Base-by-base conservation (phyloP, 2,797 vertebrate genomes). In the Hylomyscus alleni region DNA sequence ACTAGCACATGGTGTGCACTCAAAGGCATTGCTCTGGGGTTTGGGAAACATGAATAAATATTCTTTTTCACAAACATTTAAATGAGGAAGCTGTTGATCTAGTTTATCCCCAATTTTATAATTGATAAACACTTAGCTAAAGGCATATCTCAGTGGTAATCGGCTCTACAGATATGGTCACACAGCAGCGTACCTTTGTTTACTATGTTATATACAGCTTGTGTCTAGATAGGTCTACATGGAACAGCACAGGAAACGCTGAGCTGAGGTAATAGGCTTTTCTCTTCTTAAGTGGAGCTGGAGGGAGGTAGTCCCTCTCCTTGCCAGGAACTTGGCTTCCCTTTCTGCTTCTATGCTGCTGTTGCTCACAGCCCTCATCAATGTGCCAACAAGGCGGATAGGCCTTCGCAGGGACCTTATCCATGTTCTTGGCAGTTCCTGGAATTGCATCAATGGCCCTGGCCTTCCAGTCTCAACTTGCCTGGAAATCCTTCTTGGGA, bases 41-140 rank as follows among this genome's bases (percentile, higher is more conserved):
- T 85, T 75, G 50, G 75, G 80, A 91, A 37, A 90, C 89, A 2
- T 54, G 22, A 95, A 75, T 82, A 95, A 50, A 52, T 86, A 40
- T 58, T 92, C 13, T 26, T 54, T 90, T 91, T 90, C 31, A 80
- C 78, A 56, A 80, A 84, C 24, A 75, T 75, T 95, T 91, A 65
- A 72, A 4, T 92, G 58, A 82, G 26, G 37, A 86, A 95, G 67
- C 19, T 72, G 50, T 80, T 50, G 10, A 20, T 69, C 44, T 60
- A 78, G 80, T 96, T 58, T 73, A 90, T 72, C 72, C 92, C 34
- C 15, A 89, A 1, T 78, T 91, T 87, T 29, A 47, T 88, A 80
- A 72, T 19, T 86, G 31, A 40, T 82, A 91, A 95, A 20, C 14
- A 65, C 52, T 7, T 80, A 93, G 34, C 75, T 52, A 86, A 92